Conservation (phyloP, 2,113 vertebrate species). For the Channa maculata region DNA sequence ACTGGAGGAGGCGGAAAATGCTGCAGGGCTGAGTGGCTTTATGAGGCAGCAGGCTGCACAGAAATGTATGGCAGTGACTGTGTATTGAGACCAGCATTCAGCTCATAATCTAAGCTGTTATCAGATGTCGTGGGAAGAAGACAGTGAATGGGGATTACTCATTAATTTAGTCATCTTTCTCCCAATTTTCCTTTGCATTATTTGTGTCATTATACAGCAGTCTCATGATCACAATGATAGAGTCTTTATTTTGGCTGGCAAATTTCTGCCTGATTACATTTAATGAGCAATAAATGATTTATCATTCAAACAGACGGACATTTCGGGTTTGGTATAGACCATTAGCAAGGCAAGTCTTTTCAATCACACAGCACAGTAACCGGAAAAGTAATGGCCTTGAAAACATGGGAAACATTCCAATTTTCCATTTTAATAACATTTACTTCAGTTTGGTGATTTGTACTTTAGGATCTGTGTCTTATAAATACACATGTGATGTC, state of each 20-base stretch:
- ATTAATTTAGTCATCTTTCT: constrained; percentile 77
- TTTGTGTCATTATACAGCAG: constrained; percentile 74
- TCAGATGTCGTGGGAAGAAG: constrained; percentile 70
- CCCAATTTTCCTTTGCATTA: constrained; percentile 71
- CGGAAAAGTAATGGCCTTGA: constrained; percentile 46
- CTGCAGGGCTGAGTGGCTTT: constrained; percentile 66
- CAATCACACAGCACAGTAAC: constrained; percentile 64
- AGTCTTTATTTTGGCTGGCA: constrained; percentile 80
- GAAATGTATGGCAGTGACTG: constrained; percentile 59
- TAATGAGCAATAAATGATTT: constrained; percentile 75
- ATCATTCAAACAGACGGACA: constrained; percentile 70
- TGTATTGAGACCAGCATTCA: constrained; percentile 61
- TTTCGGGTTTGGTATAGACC: constrained; percentile 57
- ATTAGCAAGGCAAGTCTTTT: constrained; percentile 54
- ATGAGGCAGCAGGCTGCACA: constrained; percentile 49
- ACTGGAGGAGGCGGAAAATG: constrained; percentile 63
- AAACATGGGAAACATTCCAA: constrained; percentile 42
- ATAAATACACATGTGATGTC: constrained; percentile 18
- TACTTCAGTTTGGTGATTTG: constrained; percentile 45
- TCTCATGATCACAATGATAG: constrained; percentile 72
- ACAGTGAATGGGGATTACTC: constrained; percentile 73
- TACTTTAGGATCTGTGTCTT: constrained; percentile 24
- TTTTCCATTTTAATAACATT: constrained; percentile 65
- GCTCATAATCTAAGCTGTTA: constrained; percentile 64
- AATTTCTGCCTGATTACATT: constrained; percentile 77